Base-by-base conservation (phyloP, 1,140 invertebrate species). In the Oryzaephilus surinamensis region DNA sequence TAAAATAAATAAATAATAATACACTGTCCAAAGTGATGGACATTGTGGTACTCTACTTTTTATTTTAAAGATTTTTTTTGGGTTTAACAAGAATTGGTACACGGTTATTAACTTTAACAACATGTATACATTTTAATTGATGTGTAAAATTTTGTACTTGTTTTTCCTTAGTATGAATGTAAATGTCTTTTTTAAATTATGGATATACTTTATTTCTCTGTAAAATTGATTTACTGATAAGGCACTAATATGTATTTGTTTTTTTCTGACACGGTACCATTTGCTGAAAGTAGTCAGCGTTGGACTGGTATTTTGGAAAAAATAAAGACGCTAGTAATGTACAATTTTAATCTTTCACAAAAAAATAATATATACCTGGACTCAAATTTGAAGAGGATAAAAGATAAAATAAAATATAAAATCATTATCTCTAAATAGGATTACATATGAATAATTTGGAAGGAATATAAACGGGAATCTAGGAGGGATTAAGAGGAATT, bases 231-330 rank as follows among this genome's bases (percentile, higher is more conserved):
- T n/a, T n/a, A n/a, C n/a, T 13, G 32, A 29, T 38, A 38, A 38
- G 36, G 36, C 36, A 38, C 36, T 38, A 38, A 38, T 38, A 38
- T 38, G 36, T 38, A 38, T n/a, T 38, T 38, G 36, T 38, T 38
- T 38, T 38, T 38, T 38, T 38, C 36, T 38, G 36, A 30, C 30
- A 38, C 36, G 27, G 36, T 38, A 38, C 36, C 29, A 38, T 38
- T 38, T 38, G 36, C 36, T 38, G 36, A 38, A 27, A 30, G 27
- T 6, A 38, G 30, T 38, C 36, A 38, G 36, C 36, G 36, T 38
- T 38, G 36, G 36, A 38, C 27, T 38, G 36, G 36, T 38, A 30
- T 38, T 5, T 38, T 38, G 36, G 36, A 36, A 36, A 38, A 37
- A 41, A 33, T 41, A 33, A 32, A 41, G 39, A 20, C 32, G 32